Evolutionary conservation across 2,888 invertebrate genomes (phyloP).

Genomic region (Nomada flava): DNA sequence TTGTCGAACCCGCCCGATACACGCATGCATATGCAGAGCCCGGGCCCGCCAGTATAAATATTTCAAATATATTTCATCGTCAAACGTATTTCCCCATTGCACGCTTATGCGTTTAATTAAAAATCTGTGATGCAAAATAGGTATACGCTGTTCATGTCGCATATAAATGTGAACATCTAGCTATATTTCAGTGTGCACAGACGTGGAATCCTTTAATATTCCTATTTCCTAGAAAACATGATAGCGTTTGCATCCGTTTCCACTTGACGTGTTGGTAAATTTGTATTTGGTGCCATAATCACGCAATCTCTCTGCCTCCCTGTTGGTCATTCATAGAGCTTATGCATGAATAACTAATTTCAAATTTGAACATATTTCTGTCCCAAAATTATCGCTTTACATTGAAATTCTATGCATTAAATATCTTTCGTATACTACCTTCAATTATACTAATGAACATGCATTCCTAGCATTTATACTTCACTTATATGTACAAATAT

Average conservation of each 20-base stretch:
- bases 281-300: constrained; percentile 14
- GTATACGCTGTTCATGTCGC: neutral
- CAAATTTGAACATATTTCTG: neutral
- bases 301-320: neutral
- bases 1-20: no score
- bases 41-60: neutral
- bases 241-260: constrained; percentile 2
- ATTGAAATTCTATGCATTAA: no score
- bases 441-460: no score
- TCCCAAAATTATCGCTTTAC: neutral
- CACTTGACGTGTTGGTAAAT: constrained; percentile 6
- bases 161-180: constrained; percentile 7
- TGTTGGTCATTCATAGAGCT: constrained; percentile 4
- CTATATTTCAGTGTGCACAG: neutral
- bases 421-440: no score
- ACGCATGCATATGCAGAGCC: no score
- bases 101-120: constrained; percentile 8
- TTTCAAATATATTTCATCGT: neutral
- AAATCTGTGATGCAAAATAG: constrained; percentile 2
- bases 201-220: constrained; percentile 14
- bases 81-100: neutral
- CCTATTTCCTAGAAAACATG: neutral
- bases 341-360: neutral
- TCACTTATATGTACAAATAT: no score
- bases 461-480: no score